Conservation (phyloP, 1,140 invertebrate species). For the Drosophila tropicalis region DNA sequence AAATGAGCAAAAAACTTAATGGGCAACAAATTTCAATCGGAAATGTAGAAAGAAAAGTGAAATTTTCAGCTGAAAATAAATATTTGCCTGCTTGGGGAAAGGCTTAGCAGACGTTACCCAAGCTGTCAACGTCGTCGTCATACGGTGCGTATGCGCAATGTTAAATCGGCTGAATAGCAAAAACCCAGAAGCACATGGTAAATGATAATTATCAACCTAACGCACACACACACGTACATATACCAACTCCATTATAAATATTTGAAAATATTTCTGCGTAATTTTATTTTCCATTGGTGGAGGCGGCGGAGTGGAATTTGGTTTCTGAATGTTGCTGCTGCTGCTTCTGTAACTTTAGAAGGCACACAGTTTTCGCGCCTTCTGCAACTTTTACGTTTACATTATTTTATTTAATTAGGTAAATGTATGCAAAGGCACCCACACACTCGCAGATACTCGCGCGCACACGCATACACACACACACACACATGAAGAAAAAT, state of each 20-base stretch:
- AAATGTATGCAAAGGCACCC: slow-evolving; percentile 74
- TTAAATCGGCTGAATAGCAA: slow-evolving; percentile 16
- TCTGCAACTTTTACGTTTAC: slow-evolving; percentile 75
- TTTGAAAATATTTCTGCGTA: slow-evolving; percentile 63
- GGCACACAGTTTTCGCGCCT: slow-evolving; percentile 57
- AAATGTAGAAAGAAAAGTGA: slow-evolving; percentile 56
- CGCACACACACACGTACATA: slow-evolving; percentile 27
- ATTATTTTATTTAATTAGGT: slow-evolving; percentile 82
- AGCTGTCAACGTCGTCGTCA: neutral
- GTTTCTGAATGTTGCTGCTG: neutral
- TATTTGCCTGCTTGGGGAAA: slow-evolving; percentile 55
- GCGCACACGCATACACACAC: slow-evolving; percentile 25
- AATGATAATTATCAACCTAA: slow-evolving; percentile 72
- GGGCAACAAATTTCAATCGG: slow-evolving; percentile 75
- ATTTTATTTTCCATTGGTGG: slow-evolving; percentile 66
- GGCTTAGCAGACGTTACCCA: slow-evolving; percentile 28
- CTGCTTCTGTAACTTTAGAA: slow-evolving; percentile 38
- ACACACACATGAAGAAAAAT: slow-evolving; percentile 19
- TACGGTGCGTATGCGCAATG: slow-evolving; percentile 16
- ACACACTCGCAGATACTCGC: neutral
- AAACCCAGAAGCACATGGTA: slow-evolving; percentile 54
- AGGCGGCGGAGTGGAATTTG: slow-evolving; percentile 30
- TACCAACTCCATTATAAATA: slow-evolving; percentile 51
- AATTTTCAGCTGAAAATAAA: slow-evolving; percentile 38
- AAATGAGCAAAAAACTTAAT: slow-evolving; percentile 69